Base-by-base conservation (phyloP, 2,888 invertebrate species). In the Erebia palarica region DNA sequence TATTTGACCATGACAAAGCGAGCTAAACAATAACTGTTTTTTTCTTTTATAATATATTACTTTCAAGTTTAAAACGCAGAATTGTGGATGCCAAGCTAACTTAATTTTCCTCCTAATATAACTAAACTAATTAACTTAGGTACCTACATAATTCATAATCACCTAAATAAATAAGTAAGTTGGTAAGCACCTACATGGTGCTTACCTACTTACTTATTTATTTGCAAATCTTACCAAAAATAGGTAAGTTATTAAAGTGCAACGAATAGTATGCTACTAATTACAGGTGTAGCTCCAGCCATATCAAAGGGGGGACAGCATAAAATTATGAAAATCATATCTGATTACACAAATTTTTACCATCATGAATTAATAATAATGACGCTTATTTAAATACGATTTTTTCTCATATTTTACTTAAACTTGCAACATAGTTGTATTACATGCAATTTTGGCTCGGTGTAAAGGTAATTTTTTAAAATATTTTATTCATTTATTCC, bases 1-100 rank as follows among this genome's bases (percentile, higher is more conserved):
- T 72, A 64, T 76, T 75, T 58, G 18, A 71, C 81, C 84, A 83
- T 70, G 59, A 57, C 47, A 59, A 53, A 73, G 70, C 68, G 65
- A 71, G 16, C 51, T 49, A 14, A 27, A n/a, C 5, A 7, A 47
- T 16, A 8, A 53, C 51, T 51, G n/a, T n/a, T n/a, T 53, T n/a
- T 5, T n/a, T n/a, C 16, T 8, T 9, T 16, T 53, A 16, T 16
- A 53, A n/a, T 16, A 1, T 8, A 5, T 53, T 53, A 16, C 7
- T n/a, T 16, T 55, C 1, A 55, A 36, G 36, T 55, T 55, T 16
- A 55, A 9, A 55, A 55, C 3, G 18, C 1, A 16, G 11, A 16
- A 3, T 16, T 16, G 18, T 10, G 16, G 55, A 55, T 8, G 16
- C 4, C 53, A 53, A 16, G 9, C 53, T n/a, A 53, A 8, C 16